Evolutionary conservation across 2,888 invertebrate genomes (phyloP), one percentile per base, ranked within the genome.

Genomic region (Chaetogeoica ovagalla): DNA sequence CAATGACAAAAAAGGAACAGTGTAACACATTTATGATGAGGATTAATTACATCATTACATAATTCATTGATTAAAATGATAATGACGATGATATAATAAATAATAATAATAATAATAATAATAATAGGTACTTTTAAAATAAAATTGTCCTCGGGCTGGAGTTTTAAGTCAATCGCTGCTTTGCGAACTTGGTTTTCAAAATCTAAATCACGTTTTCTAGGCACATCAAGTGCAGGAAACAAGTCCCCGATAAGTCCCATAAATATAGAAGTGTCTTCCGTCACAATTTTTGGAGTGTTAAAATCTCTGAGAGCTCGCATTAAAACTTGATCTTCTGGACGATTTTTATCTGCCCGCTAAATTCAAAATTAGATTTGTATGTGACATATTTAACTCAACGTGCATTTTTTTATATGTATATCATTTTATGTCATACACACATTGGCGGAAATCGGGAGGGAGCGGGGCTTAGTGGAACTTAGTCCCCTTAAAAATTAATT

Each of bases 281-380:
- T 94, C 13, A 97, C 91, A 84, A 97, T 96, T 89, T 97, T 97
- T 0, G 97, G 97, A 81, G 95, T 92, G 86, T 97, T 97, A 86
- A 97, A 97, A 88, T 97, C 97, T 86, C 97, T 89, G 83, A 97
- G 86, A 0, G 97, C 97, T 86, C 97, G 89, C 96, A 97, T 97
- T 71, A 97, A 87, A 59, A 96, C 96, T 89, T 96, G 95, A 87
- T 97, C 96, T 88, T 97, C 96, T 0, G 96, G 93, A 57, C 94
- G 88, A 48, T 87, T 87, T 74, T 91, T 89, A 85, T 94, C 94
- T 74, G 91, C 90, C 83, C 94, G 88, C 90, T 90, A 83, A 17
- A 84, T 82, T 57, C 79, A 55, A 57, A 55, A 52, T 9, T 11
- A 43, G 43, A 43, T 43, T 43, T 9, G 7, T 2, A 43, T 43